Evolutionary conservation across 1,140 invertebrate species (phyloP).

Genomic region (Aplysia californica): DNA sequence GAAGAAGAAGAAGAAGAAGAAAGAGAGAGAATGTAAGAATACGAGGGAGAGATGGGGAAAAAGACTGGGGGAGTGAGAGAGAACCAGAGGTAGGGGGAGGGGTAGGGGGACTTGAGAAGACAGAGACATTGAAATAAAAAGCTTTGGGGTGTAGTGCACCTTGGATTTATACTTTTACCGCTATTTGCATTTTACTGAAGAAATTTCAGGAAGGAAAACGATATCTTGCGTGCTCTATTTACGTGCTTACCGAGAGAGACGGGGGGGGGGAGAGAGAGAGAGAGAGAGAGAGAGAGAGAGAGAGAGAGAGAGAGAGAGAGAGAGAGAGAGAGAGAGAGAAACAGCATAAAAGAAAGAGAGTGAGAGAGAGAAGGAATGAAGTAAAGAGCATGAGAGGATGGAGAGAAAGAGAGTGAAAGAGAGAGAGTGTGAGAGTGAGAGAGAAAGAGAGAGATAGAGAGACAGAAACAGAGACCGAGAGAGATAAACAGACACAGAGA

Average conservation of each 20-base stretch:
- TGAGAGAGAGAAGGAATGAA: background rate
- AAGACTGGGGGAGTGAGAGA: background rate
- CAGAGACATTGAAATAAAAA: background rate
- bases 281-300: background rate
- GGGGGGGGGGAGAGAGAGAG: background rate
- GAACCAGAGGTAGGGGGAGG: background rate
- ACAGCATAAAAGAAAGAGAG: background rate
- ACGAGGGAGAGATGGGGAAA: background rate
- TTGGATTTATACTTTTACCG: too few relatives aligned
- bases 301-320: background rate
- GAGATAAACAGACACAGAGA: background rate
- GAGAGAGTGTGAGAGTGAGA: background rate
- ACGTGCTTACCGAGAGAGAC: background rate
- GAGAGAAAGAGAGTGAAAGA: background rate
- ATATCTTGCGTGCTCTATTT: too few relatives aligned
- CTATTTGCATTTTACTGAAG: too few relatives aligned
- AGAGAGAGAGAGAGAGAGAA: background rate
- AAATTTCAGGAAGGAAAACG: too few relatives aligned
- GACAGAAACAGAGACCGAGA: background rate
- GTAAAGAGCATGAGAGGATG: background rate
- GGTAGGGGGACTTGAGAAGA: background rate
- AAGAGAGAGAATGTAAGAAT: background rate
- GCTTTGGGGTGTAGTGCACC: too few relatives aligned
- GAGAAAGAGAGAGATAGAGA: background rate
- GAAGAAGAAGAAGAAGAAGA: background rate